phyloP scores from a whole-genome alignment of 2,797 vertebrate species.

The Jordanella pulchra region DNA sequence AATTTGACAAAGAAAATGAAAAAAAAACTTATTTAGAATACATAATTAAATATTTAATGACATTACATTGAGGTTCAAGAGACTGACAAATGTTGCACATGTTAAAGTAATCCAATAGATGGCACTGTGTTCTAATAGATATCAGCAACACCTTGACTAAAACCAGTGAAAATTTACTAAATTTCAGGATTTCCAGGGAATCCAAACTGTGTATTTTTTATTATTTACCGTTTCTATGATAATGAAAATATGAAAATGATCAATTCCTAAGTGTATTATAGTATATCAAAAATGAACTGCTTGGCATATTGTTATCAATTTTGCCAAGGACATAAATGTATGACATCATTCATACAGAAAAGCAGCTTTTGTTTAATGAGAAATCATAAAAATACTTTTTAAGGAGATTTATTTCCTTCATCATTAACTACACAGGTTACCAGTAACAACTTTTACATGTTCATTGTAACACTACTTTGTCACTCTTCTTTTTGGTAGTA shows the following conservation, averaged over 20 bases:
- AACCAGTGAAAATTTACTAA: not conserved
- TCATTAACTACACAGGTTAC: no score
- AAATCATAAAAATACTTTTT: no score
- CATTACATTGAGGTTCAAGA: not conserved
- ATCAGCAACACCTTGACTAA: not conserved
- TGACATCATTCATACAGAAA: not conserved
- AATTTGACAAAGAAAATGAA: not conserved
- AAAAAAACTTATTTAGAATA: no score
- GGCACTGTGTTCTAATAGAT: conserved; percentile 58
- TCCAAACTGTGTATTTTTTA: not conserved
- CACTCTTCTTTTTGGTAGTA: not conserved
- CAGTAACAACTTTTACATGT: not conserved
- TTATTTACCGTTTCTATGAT: not conserved
- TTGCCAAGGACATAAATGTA: not conserved
- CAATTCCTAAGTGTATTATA: no score
- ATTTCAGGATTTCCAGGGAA: not conserved
- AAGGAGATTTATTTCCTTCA: no score
- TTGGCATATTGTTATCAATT: not conserved
- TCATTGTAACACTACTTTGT: not conserved
- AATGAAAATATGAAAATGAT: not conserved
- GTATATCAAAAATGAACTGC: not conserved
- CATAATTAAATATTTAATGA: not conserved
- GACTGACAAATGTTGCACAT: not conserved
- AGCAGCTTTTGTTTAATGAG: not conserved
- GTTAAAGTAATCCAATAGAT: conserved; percentile 58